A percentile compares a stretch with the other conserved stretches of the same genome.
Evolutionary conservation across 2,888 invertebrate genomes (phyloP).

Genomic region (Exephanes ischioxanthus): DNA sequence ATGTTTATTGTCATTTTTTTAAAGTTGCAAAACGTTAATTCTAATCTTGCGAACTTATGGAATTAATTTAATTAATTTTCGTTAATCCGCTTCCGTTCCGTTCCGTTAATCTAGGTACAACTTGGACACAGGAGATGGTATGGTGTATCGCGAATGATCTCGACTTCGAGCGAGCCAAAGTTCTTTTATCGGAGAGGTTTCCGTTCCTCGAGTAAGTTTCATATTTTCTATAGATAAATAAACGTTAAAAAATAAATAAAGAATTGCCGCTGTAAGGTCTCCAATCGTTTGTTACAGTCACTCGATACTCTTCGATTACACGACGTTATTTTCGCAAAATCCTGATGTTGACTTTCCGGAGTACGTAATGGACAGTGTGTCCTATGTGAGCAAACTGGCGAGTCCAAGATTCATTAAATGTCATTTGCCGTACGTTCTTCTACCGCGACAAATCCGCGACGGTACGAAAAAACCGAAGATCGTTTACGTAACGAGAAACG

Average conservation of each 20-base stretch:
- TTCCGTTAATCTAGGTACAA: constrained; percentile 87
- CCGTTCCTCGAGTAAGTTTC: constrained; percentile 90
- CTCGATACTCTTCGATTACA: constrained; percentile 84
- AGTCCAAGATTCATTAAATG: constrained; percentile 88
- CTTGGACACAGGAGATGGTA: constrained; percentile 92
- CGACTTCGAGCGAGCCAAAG: constrained; percentile 87
- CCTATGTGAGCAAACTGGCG: constrained; percentile 83
- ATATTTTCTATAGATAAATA: not conserved
- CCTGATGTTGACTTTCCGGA: constrained; percentile 75
- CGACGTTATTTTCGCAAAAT: constrained; percentile 77
- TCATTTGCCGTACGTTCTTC: constrained; percentile 87
- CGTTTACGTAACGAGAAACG: constrained; percentile 90
- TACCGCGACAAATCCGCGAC: constrained; percentile 86
- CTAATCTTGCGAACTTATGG: no score
- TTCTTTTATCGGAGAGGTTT: constrained; percentile 87
- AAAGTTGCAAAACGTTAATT: not conserved
- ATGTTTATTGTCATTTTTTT: not conserved
- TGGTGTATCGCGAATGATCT: constrained; percentile 89
- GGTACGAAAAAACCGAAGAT: constrained; percentile 86
- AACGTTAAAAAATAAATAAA: not conserved
- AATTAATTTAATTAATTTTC: not conserved
- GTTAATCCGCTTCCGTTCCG: not conserved
- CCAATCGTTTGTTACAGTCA: constrained; percentile 55
- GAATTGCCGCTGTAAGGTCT: constrained; percentile 78
- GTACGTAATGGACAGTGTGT: constrained; percentile 75